Conservation (phyloP, 2,797 vertebrate species). For the Erithacus rubecula region DNA sequence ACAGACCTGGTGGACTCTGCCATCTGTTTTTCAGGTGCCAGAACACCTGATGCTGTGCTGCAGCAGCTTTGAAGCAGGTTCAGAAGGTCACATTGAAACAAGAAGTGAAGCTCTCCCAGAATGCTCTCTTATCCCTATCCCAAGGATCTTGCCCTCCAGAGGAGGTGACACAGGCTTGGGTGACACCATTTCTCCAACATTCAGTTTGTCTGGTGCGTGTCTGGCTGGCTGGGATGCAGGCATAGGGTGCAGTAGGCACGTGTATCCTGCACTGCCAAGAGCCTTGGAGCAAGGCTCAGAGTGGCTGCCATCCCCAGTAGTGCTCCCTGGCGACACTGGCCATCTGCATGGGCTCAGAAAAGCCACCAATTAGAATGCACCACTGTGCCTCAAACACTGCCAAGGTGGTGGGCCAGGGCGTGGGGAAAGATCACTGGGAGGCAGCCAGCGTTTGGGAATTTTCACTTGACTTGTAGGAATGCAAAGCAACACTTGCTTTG, state of each 20-base stretch:
- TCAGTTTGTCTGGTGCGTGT: not conserved
- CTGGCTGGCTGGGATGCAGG: not conserved
- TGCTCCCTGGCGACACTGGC: not conserved
- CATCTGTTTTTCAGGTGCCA: not conserved
- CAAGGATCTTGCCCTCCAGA: not conserved
- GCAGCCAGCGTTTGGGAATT: not conserved
- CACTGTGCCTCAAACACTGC: not conserved
- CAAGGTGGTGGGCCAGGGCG: not conserved
- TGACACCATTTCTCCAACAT: not conserved
- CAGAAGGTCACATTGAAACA: not conserved
- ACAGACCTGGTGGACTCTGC: not conserved
- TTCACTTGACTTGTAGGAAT: conserved; percentile 32
- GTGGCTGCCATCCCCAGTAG: not conserved
- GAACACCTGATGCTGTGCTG: not conserved
- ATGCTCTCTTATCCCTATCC: not conserved
- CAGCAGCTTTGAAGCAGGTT: not conserved
- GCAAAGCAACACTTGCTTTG: conserved; percentile 37
- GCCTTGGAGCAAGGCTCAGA: not conserved
- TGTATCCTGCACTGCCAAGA: not conserved
- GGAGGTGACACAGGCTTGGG: not conserved
- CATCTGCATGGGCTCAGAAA: not conserved
- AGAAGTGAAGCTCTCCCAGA: not conserved
- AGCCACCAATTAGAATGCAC: conserved; percentile 17
- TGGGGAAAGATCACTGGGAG: not conserved
- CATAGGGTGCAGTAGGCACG: rapidly evolving